Base-by-base conservation (phyloP, 2,888 invertebrate species). In the Caenorhabditis sulstoni region DNA sequence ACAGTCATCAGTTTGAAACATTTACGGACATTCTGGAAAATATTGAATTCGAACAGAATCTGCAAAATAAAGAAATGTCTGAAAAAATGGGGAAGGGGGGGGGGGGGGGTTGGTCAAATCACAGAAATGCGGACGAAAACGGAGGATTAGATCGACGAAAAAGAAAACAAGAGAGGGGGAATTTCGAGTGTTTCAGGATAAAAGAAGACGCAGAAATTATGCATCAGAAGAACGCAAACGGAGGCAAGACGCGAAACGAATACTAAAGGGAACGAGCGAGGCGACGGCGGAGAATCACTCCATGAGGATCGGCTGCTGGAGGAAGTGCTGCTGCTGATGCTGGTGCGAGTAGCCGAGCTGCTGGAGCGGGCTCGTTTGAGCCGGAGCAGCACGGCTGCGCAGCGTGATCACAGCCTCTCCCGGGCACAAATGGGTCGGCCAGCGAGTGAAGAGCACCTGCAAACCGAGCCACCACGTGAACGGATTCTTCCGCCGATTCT, bases 331-430 rank as follows among this genome's bases (percentile, higher is more conserved):
- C 35, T 47, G 58, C 47, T 35, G n/a, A n/a, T n/a, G 53, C n/a
- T 53, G 64, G 8, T 64, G 64, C 11, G 57, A 50, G 29, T 29
- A 29, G 29, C 29, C 29, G 29, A 29, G 29, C 50, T 58, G 62
- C 14, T 66, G 20, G 22, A 67, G 41, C 37, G 64, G 68, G 29
- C 57, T 50, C 20, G 75, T 67, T 35, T 66, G 79, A 41, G 74
- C 59, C 29, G 77, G 70, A 5, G 79, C 29, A 8, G 73, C 64
- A n/a, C 81, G 79, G 11, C 70, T 71, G 12, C 84, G 78, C 4
- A 86, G 57, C 0, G 81, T 76, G 47, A 85, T 65, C 16, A 86
- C 65, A 1, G 84, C 84, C 52, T 86, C 85, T 20, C 85, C 85
- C 0, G 83, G 77, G 39, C 64, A 66, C 3, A 74, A 20, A 1